Evolutionary conservation across 2,113 vertebrate species (phyloP).

Genomic region (Barbus barbus): DNA sequence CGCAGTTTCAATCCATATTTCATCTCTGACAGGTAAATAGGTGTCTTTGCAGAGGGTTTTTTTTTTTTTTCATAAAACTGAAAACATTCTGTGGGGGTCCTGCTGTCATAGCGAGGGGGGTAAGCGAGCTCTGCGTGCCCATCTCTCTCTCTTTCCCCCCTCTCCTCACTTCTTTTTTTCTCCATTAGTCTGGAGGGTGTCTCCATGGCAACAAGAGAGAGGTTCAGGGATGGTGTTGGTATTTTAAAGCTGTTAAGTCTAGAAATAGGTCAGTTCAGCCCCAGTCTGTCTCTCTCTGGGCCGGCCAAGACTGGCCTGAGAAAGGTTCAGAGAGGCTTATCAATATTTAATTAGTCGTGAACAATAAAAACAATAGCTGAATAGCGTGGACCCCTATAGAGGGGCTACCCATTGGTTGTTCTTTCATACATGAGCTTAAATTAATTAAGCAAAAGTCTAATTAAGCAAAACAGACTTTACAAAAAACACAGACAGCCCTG

Average conservation of each 20-base stretch:
- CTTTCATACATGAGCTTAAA: conserved; percentile 42
- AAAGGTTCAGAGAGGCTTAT: conserved; percentile 50
- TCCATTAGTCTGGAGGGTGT: conserved; percentile 72
- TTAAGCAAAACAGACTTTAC: not conserved
- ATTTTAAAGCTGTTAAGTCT: conserved; percentile 66
- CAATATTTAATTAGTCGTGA: conserved; percentile 57
- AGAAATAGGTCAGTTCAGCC: conserved; percentile 72
- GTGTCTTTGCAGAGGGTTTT: conserved; percentile 57
- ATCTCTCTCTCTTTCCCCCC: conserved; percentile 53
- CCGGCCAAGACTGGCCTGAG: conserved; percentile 26
- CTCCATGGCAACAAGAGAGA: conserved; percentile 77
- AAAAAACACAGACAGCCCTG: conserved; percentile 40
- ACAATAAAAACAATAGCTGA: conserved; percentile 30
- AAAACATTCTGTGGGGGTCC: conserved; percentile 62
- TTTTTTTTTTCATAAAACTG: conserved; percentile 36
- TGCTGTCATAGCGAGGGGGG: conserved; percentile 51
- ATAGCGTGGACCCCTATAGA: not conserved
- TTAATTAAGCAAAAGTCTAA: conserved; percentile 55
- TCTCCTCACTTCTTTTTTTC: conserved; percentile 24
- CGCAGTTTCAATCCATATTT: conserved; percentile 59
- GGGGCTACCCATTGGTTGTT: conserved; percentile 25
- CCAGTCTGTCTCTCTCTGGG: conserved; percentile 31
- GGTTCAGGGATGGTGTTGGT: conserved; percentile 65
- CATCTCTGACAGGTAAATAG: conserved; percentile 62
- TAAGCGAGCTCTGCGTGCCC: not conserved